Conservation (phyloP, 2,113 vertebrate genomes). For the Eudorcas thomsonii region DNA sequence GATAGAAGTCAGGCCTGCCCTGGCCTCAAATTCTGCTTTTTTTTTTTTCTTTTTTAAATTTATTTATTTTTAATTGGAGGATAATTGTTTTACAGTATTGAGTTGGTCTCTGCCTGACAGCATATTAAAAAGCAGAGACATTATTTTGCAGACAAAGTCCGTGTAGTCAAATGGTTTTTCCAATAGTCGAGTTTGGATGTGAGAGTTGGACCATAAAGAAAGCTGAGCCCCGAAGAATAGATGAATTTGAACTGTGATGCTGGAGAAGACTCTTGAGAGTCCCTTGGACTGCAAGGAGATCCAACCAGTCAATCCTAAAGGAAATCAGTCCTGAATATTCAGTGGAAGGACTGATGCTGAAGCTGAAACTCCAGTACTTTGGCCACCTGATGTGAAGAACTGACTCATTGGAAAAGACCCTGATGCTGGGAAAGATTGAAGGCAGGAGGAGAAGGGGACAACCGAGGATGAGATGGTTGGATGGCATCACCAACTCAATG, state of each 20-base stretch:
- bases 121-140: too few relatives aligned
- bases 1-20: not conserved
- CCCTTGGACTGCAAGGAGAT: not conserved
- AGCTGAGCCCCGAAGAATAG: too few relatives aligned
- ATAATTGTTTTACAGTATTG: too few relatives aligned
- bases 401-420: not conserved
- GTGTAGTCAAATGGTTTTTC: too few relatives aligned
- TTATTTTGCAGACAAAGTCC: too few relatives aligned
- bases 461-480: not conserved
- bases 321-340: not conserved
- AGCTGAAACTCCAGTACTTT: not conserved
- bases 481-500: not conserved
- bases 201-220: too few relatives aligned
- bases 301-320: not conserved
- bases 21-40: too few relatives aligned
- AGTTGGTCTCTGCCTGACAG: too few relatives aligned
- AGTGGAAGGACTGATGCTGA: not conserved
- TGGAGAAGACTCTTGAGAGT: not conserved
- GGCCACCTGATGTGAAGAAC: not conserved
- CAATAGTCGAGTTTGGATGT: too few relatives aligned
- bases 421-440: not conserved
- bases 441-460: not conserved
- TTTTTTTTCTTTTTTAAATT: too few relatives aligned
- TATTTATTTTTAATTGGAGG: too few relatives aligned
- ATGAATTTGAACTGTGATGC: not conserved